Conservation (phyloP, 2,888 invertebrate species). For the Bursaphelenchus okinawaensis region DNA sequence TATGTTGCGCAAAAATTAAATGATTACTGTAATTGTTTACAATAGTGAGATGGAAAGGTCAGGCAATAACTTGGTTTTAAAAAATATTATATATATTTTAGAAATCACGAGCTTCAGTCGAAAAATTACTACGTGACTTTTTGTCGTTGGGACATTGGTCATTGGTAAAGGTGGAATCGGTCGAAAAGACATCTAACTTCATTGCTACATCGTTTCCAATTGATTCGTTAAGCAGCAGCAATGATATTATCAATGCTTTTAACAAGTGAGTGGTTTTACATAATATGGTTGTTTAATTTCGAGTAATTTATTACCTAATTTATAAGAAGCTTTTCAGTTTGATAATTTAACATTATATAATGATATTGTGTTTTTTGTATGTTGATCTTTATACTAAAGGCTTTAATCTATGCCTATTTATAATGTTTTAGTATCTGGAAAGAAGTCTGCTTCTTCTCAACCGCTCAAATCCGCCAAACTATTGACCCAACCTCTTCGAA, state of each 20-base stretch:
- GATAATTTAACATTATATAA: neutral
- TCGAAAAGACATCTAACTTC: constrained; percentile 24
- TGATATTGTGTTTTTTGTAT: neutral
- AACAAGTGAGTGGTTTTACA: constrained; percentile 16
- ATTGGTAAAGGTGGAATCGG: constrained; percentile 33
- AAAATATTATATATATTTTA: constrained; percentile 7
- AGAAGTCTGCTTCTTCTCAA: constrained; percentile 41
- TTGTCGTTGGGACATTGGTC: constrained; percentile 38
- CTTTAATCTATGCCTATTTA: too few species aligned
- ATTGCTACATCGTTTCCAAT: constrained; percentile 23
- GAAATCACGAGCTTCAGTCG: constrained; percentile 46
- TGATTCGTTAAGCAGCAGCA: constrained; percentile 5
- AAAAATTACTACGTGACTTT: constrained; percentile 37
- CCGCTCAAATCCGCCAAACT: constrained; percentile 8
- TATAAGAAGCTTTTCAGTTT: too few species aligned
- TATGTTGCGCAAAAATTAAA: too few species aligned
- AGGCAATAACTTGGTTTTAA: too few species aligned
- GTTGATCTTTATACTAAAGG: neutral
- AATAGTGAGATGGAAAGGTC: too few species aligned
- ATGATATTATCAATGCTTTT: constrained; percentile 18
- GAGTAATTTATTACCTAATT: too few species aligned
- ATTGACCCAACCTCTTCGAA: constrained; percentile 11
- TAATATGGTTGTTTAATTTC: neutral
- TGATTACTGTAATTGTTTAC: too few species aligned
- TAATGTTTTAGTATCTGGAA: constrained; percentile 42